Conservation (phyloP, 2,888 invertebrate genomes). For the Epinotia ramella region DNA sequence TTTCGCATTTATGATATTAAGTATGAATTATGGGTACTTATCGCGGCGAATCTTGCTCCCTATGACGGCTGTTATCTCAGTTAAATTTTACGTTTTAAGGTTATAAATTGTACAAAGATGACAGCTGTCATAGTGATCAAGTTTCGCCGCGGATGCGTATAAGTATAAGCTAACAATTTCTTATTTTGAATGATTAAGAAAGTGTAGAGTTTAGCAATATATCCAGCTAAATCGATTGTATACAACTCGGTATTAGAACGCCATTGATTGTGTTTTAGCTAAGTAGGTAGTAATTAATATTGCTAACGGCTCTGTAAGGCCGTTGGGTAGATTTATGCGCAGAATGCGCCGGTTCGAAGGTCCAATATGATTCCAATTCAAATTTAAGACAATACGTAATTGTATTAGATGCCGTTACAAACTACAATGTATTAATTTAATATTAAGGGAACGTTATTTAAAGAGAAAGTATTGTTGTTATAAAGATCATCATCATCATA, state of each 20-base stretch:
- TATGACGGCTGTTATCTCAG: too few relatives aligned
- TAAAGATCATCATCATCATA: too few relatives aligned
- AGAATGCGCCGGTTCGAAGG: not conserved
- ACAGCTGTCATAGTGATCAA: too few relatives aligned
- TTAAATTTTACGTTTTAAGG: too few relatives aligned
- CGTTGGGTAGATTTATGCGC: not conserved
- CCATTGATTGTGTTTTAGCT: not conserved
- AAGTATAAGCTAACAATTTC: too few relatives aligned
- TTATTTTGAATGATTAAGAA: not conserved
- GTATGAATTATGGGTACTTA: too few relatives aligned
- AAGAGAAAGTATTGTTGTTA: too few relatives aligned
- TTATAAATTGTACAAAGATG: too few relatives aligned
- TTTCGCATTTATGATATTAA: too few relatives aligned
- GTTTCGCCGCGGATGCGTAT: too few relatives aligned
- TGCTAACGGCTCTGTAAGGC: conserved; percentile 16
- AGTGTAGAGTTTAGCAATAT: not conserved
- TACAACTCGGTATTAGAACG: not conserved
- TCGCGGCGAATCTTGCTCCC: too few relatives aligned
- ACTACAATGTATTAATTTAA: not conserved
- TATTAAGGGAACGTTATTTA: not conserved
- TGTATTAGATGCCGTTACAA: not conserved
- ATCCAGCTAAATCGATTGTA: not conserved
- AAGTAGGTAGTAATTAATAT: conserved; percentile 33
- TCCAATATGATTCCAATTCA: not conserved
- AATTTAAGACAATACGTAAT: not conserved